A percentile compares a stretch with the other conserved stretches of the same genome.
Evolutionary conservation across 2,888 invertebrate genomes (phyloP).

Genomic region (Drosophila austrosaltans): DNA sequence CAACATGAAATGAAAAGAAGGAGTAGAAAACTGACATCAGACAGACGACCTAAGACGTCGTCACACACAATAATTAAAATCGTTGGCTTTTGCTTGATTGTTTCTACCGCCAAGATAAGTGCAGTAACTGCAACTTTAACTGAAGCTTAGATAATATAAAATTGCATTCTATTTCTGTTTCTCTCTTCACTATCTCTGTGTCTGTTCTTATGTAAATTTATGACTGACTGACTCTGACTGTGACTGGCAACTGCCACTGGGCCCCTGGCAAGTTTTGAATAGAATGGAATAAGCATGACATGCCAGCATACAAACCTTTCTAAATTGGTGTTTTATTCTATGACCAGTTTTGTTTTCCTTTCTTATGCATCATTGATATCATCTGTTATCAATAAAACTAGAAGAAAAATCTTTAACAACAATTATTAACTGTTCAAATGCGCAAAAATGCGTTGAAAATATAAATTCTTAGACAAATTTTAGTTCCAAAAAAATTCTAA

Average conservation of each 20-base stretch:
- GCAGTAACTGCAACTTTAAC: constrained; percentile 36
- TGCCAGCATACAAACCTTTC: constrained; percentile 70
- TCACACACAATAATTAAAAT: constrained; percentile 76
- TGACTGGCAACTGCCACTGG: constrained; percentile 51
- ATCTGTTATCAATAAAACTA: constrained; percentile 17
- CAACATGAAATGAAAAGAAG: background rate
- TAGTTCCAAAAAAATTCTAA: background rate
- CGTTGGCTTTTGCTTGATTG: constrained; percentile 49
- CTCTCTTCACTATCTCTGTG: constrained; percentile 56
- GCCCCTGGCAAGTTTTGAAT: constrained; percentile 19
- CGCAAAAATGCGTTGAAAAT: background rate
- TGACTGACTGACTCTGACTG: constrained; percentile 58
- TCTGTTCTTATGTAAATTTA: constrained; percentile 71
- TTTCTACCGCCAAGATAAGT: constrained; percentile 62
- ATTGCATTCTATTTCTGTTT: constrained; percentile 44
- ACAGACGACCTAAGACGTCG: constrained; percentile 36
- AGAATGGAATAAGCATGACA: constrained; percentile 47
- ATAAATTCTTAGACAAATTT: background rate
- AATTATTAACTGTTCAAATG: background rate
- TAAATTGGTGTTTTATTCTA: constrained; percentile 58
- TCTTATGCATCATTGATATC: constrained; percentile 48
- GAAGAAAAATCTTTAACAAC: background rate
- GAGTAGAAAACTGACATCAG: constrained; percentile 11
- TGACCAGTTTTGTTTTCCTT: constrained; percentile 43
- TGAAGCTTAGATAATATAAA: constrained; percentile 29